A percentile compares a stretch with the other conserved stretches of the same genome.
These are phyloP conservation scores for Cercopithecus mona DNA, from an alignment of 2,113 vertebrate species.

Conservation along the genomic window DNA sequence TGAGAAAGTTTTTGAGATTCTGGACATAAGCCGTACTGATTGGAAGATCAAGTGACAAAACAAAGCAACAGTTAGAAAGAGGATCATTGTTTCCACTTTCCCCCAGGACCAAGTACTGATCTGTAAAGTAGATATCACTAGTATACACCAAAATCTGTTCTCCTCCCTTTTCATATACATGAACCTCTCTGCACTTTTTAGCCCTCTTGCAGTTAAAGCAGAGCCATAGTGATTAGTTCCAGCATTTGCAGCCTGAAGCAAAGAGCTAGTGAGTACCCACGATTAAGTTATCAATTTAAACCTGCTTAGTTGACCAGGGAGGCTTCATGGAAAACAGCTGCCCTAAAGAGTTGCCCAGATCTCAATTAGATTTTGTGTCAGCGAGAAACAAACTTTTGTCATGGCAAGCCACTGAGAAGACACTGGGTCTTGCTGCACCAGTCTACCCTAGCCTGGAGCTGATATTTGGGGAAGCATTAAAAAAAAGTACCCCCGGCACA, in stretches of 20 bases:
- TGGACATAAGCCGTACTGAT: not conserved
- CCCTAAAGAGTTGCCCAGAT: not conserved
- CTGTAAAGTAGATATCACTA: not conserved
- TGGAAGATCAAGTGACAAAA: not conserved
- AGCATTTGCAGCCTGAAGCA: not conserved
- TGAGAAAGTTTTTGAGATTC: not conserved
- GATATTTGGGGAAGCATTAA: not conserved
- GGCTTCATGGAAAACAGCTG: not conserved
- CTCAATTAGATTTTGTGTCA: not conserved
- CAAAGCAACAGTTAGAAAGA: not conserved
- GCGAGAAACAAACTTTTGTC: not conserved
- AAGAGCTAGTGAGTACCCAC: not conserved
- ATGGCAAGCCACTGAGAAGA: not conserved
- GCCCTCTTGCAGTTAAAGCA: not conserved
- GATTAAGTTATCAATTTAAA: not conserved
- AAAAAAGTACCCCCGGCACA: not conserved
- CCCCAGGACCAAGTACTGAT: not conserved
- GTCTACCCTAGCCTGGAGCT: not conserved
- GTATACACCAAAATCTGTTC: not conserved
- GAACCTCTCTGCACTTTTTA: not conserved
- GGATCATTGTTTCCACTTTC: not conserved
- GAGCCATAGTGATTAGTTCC: not conserved
- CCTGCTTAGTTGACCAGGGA: not conserved
- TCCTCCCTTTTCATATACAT: not conserved
- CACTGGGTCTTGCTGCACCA: not conserved